These are phyloP conservation scores for Montipora capricornis DNA, from an alignment of 64 coral and sea anemone genomes.

Conservation along the genomic window DNA sequence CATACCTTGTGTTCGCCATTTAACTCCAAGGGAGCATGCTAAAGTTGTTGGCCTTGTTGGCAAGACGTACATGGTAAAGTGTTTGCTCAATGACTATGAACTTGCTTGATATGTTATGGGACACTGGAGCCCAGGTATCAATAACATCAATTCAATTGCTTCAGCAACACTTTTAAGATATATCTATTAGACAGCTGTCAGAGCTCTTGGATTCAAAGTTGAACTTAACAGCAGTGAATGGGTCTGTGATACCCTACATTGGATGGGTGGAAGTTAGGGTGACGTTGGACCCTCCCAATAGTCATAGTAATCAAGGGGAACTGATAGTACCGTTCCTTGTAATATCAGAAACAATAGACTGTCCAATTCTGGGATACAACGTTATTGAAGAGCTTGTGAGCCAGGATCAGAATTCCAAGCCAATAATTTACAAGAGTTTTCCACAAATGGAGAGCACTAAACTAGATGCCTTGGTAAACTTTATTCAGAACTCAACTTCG, in stretches of 20 bases:
- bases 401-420: background rate
- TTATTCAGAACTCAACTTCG: background rate
- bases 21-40: slow-evolving; percentile 48
- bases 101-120: slow-evolving; percentile 31
- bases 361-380: slow-evolving; percentile 58
- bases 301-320: background rate
- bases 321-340: slow-evolving; percentile 51
- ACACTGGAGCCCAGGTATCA: slow-evolving; percentile 74
- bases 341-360: slow-evolving; percentile 32
- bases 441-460: background rate
- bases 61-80: slow-evolving; percentile 34
- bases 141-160: slow-evolving; percentile 6
- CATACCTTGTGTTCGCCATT: background rate
- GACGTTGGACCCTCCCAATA: background rate
- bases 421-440: slow-evolving; percentile 33
- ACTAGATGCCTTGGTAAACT: slow-evolving; percentile 28
- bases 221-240: slow-evolving; percentile 56
- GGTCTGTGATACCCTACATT: slow-evolving; percentile 26
- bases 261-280: slow-evolving; percentile 51
- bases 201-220: slow-evolving; percentile 38
- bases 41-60: slow-evolving; percentile 51
- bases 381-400: slow-evolving; percentile 60
- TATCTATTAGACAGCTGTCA: background rate
- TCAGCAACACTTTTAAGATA: background rate
- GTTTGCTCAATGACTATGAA: slow-evolving; percentile 36